Base-by-base conservation (phyloP, 2,113 vertebrate genomes). In the Cynoglossus semilaevis region DNA sequence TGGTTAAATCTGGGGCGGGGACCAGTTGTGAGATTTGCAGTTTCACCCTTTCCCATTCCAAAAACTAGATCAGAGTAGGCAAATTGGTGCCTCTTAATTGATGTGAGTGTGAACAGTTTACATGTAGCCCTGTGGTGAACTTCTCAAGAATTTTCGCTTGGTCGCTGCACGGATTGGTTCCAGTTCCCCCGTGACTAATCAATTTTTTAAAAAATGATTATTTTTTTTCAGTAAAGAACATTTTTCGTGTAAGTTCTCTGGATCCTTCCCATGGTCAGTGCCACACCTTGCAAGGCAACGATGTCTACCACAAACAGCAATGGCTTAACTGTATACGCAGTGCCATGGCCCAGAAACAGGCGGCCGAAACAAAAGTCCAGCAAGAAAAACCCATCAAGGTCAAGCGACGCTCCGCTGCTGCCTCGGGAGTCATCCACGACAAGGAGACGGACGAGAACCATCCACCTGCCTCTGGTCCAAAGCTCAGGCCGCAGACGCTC, bases 301-400 rank as follows among this genome's bases (percentile, higher is more conserved):
- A 98, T 0, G 66, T 97, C 18, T 99, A 97, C 90, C 95, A 97
- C 88, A 99, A 98, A 85, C 97, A 99, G 82, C 96, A 98, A 48
- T 99, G 97, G 96, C 89, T 97, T 51, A 97, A 92, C 49, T 96
- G 94, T 51, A 90, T 98, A 13, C 94, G 93, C 15, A 60, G 66
- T 0, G 97, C 96, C 14, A 85, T 95, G 50, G 14, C 74, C 34
- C 82, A 82, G 9, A 77, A 77, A 17, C 80, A 76, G 66, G 68
- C 15, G 36, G 63, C 50, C 15, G 59, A 53, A 14, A 43, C 61
- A 8, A 53, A 14, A 49, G 48, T 5, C 19, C 63, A 70, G 10
- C 54, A 67, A 41, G 57, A 10, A n/a, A 47, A 59, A 15, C 16
- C 43, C 7, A 8, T 34, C 37, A 40, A 9, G 48, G 44, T 59